Percentiles rank a stretch among this genome's conserved stretches.
These are phyloP conservation scores for Parnassius glacialis DNA, from an alignment of 2,888 invertebrate genomes.

Conservation along the genomic window DNA sequence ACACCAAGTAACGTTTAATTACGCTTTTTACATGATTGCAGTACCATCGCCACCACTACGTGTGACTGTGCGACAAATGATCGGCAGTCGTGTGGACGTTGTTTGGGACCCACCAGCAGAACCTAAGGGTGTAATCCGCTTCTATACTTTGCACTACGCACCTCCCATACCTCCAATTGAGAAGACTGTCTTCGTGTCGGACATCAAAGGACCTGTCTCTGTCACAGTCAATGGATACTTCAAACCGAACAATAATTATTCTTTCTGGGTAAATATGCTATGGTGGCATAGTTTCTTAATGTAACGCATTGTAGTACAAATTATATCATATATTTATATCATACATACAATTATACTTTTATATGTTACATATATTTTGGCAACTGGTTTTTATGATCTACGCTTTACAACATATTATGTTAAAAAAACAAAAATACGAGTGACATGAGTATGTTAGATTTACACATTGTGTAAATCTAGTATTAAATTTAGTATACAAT, in stretches of 20 bases:
- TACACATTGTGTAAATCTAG: too few relatives aligned
- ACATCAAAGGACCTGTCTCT: constrained; percentile 44
- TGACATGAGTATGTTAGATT: too few relatives aligned
- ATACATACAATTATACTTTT: too few relatives aligned
- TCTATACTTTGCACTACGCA: constrained; percentile 83
- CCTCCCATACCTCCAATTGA: constrained; percentile 84
- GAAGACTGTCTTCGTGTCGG: constrained; percentile 61
- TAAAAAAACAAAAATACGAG: too few relatives aligned
- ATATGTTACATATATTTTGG: too few relatives aligned
- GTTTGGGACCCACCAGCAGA: constrained; percentile 85
- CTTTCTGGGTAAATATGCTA: constrained; percentile 84
- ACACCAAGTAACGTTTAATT: too few relatives aligned
- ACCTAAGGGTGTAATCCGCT: constrained; percentile 82
- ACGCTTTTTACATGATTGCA: constrained; percentile 35
- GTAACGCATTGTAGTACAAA: too few relatives aligned
- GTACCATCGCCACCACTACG: constrained; percentile 86
- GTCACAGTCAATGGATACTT: constrained; percentile 80
- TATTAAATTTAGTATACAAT: too few relatives aligned
- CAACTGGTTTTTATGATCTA: too few relatives aligned
- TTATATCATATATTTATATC: too few relatives aligned
- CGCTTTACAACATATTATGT: too few relatives aligned
- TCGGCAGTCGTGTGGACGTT: constrained; percentile 83
- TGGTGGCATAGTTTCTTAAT: too few relatives aligned
- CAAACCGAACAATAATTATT: constrained; percentile 81
- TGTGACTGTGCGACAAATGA: constrained; percentile 83